A percentile compares a stretch with the other conserved stretches of the same genome.
These are phyloP conservation scores for Saturnia pavonia DNA, from an alignment of 2,888 invertebrate species.

Conservation along the genomic window DNA sequence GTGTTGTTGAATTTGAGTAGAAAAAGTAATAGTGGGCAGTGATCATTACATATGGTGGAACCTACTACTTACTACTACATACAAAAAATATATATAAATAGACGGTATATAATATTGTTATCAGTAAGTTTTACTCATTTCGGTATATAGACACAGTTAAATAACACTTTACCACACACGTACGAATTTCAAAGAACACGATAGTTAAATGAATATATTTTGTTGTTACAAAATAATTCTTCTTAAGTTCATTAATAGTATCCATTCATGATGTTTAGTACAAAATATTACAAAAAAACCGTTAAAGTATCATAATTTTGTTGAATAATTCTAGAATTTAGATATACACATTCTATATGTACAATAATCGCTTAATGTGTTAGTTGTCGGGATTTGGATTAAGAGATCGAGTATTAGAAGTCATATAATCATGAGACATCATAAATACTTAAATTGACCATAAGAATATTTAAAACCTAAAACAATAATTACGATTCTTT, in stretches of 20 bases:
- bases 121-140: background rate
- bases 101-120: background rate
- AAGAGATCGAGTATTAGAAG: background rate
- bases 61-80: too few relatives aligned
- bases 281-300: background rate
- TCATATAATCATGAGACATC: background rate
- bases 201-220: background rate
- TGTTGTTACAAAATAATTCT: conserved; percentile 5
- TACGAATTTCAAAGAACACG: background rate
- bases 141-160: background rate
- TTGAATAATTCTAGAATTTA: background rate
- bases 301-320: background rate
- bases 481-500: background rate
- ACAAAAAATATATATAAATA: too few relatives aligned
- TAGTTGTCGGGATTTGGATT: background rate
- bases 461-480: background rate
- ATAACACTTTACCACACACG: background rate
- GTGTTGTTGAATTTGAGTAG: too few relatives aligned
- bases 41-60: too few relatives aligned
- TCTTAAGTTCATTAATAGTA: conserved; percentile 1
- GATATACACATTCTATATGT: background rate
- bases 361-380: background rate
- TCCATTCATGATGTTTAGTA: background rate
- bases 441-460: background rate
- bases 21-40: too few relatives aligned